Evolutionary conservation across 2,888 invertebrate species (phyloP), one percentile per base, ranked within the genome.

Genomic region (Digitonthophagus gazella): DNA sequence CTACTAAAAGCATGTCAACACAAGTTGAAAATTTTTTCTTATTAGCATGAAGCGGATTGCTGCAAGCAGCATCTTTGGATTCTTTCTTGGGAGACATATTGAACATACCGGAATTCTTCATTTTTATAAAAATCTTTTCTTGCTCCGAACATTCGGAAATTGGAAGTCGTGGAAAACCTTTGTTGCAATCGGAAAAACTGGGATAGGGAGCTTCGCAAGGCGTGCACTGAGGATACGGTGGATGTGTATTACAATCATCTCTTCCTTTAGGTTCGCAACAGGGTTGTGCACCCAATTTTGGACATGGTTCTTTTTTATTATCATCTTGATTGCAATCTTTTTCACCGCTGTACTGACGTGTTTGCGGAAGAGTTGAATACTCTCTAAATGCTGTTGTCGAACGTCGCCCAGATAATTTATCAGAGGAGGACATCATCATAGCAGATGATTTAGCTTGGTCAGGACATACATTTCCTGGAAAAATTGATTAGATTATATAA

Each of bases 141-240:
- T 69, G 67, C 18, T 71, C 69, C 0, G 61, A 44, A 15, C 71
- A 70, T 68, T 75, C 75, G 56, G 54, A 61, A 2, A 65, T n/a
- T 11, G 69, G 66, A 16, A 71, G 8, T 67, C 68, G 65, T 2
- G 71, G 72, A 64, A 74, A 74, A 5, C 70, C 67, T 56, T 72
- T 70, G 11, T 69, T 70, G 22, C 68, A 69, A 16, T 75, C 74
- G 0, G 73, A 71, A 65, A 73, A 75, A 28, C 74, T 69, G 8
- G 71, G 65, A 57, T 72, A 75, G 1, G 75, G 75, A 0, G 75
- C 55, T 15, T 66, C 63, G 22, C 67, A 20, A 4, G 72, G 55
- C 16, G 69, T 71, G 56, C 73, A 74, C 1, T 66, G 54, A 66
- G 63, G 58, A 18, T 44, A 18, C 8, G 58, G 19, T 11, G 56